Conservation (phyloP, 2,888 invertebrate genomes). For the Slavum lentiscoides region DNA sequence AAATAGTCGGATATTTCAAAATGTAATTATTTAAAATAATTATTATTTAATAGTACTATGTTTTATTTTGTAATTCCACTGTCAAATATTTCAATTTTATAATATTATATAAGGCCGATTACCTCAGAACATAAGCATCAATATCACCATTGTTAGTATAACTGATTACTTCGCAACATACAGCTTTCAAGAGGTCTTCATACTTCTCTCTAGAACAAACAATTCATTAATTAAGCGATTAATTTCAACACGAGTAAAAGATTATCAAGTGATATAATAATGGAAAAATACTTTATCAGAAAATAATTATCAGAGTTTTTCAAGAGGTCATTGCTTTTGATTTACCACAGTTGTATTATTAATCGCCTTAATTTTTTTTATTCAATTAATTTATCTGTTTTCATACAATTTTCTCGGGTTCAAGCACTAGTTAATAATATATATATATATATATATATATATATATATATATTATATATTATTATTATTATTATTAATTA, state of each 20-base stretch:
- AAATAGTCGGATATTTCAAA: background rate
- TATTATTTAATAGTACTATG: no score
- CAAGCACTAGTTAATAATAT: background rate
- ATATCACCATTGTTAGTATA: conserved; percentile 84
- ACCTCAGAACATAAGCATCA: conserved; percentile 96
- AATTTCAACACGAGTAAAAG: background rate
- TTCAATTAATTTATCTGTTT: conserved; percentile 4
- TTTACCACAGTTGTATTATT: background rate
- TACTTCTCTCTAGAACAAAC: conserved; percentile 73
- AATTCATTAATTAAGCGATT: conserved; percentile 4
- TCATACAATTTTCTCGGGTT: background rate
- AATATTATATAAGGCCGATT: conserved; percentile 59
- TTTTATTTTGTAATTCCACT: background rate
- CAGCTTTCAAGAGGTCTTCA: conserved; percentile 86
- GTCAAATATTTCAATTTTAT: background rate
- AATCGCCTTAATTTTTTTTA: background rate
- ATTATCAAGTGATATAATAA: conserved; percentile 14
- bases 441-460: no score
- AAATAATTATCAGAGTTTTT: conserved; percentile 19
- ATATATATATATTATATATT: no score
- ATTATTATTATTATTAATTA: background rate
- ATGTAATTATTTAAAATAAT: no score
- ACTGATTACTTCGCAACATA: conserved; percentile 95
- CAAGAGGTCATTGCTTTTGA: conserved; percentile 17
- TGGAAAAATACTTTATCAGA: background rate